Percentiles rank a stretch among this genome's conserved stretches.
Conservation (phyloP, 2,797 vertebrate genomes). For the Adrianichthys oophorus region DNA sequence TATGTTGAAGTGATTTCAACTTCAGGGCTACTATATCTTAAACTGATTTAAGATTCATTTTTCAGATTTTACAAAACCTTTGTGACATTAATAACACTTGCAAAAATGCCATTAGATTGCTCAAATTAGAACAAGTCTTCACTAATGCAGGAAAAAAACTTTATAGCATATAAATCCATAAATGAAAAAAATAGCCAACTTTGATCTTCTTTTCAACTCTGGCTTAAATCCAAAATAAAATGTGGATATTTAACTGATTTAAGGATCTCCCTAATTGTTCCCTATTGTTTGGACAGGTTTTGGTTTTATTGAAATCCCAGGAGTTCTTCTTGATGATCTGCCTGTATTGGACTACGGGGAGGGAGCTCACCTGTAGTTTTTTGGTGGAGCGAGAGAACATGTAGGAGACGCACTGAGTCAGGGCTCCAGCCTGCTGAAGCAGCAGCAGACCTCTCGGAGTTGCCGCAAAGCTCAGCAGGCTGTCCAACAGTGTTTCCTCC, state of each 20-base stretch:
- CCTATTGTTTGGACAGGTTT: too few species aligned
- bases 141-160: too few species aligned
- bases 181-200: too few species aligned
- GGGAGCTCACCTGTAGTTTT: conserved; percentile 84
- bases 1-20: too few species aligned
- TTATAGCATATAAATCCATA: too few species aligned
- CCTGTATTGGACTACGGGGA: not conserved
- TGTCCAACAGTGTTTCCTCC: conserved; percentile 93
- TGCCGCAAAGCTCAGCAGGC: conserved; percentile 88
- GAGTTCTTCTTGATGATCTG: not conserved
- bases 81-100: too few species aligned
- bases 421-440: conserved; percentile 88
- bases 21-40: too few species aligned
- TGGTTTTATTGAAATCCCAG: not conserved
- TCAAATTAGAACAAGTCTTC: too few species aligned
- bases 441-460: conserved; percentile 92
- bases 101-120: too few species aligned
- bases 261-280: too few species aligned
- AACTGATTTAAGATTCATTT: too few species aligned
- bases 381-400: conserved; percentile 90
- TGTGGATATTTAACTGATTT: not conserved
- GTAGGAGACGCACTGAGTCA: conserved; percentile 87
- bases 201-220: conserved; percentile 10
- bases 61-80: too few species aligned
- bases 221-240: not conserved